These are phyloP conservation scores for Nothocercus julius DNA, from an alignment of 2,113 vertebrate species.

Conservation along the genomic window DNA sequence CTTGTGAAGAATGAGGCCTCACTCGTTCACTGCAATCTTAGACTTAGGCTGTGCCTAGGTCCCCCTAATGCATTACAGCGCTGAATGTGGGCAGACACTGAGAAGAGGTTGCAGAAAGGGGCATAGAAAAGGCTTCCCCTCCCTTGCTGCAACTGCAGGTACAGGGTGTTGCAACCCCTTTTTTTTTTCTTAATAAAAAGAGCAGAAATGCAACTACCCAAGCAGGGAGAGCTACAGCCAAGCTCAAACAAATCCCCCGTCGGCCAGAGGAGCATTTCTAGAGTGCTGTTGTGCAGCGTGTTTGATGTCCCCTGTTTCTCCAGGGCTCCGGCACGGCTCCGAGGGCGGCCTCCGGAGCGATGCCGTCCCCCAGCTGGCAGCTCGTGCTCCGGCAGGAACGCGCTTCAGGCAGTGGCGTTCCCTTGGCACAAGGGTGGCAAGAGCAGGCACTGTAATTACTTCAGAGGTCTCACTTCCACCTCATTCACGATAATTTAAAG, in stretches of 20 bases:
- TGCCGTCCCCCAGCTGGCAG: not conserved
- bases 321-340: not conserved
- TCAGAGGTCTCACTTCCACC: slow-evolving; percentile 4
- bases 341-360: not conserved
- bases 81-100: not conserved
- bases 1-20: not conserved
- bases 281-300: not conserved
- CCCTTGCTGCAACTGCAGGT: not conserved
- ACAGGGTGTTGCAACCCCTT: not conserved
- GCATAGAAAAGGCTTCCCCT: not conserved
- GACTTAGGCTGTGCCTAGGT: not conserved
- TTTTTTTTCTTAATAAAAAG: not conserved
- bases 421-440: not conserved
- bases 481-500: slow-evolving; percentile 30
- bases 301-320: not conserved
- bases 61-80: not conserved
- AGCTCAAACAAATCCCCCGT: not conserved
- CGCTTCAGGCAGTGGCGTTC: rapidly evolving
- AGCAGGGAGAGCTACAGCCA: not conserved
- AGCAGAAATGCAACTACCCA: no score
- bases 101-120: not conserved
- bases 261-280: not conserved
- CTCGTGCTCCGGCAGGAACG: rapidly evolving
- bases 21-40: not conserved
- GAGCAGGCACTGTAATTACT: not conserved